These are phyloP conservation scores for Meloidogyne exigua DNA, from an alignment of 1,140 invertebrate genomes.

Conservation along the genomic window DNA sequence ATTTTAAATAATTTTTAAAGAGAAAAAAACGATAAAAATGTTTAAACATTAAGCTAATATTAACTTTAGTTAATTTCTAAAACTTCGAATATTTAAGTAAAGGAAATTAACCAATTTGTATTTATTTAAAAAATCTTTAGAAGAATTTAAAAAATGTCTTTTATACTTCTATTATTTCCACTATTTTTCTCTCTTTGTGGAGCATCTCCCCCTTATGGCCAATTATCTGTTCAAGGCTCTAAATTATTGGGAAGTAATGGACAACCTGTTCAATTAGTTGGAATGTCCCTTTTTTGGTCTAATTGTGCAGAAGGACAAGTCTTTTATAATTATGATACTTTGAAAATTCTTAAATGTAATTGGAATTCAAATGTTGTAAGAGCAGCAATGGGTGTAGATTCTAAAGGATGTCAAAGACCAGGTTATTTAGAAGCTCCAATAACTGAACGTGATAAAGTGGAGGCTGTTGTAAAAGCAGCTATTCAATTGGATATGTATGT, in stretches of 20 bases:
- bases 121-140: too few species aligned
- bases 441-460: slow-evolving; percentile 3
- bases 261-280: neutral
- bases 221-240: slow-evolving; percentile 13
- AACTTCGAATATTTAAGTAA: too few species aligned
- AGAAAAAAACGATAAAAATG: too few species aligned
- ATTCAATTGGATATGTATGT: slow-evolving; percentile 4
- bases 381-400: slow-evolving; percentile 29
- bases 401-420: neutral
- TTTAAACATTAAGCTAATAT: too few species aligned
- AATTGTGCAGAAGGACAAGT: neutral
- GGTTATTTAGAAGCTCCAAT: slow-evolving; percentile 12
- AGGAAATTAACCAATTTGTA: too few species aligned
- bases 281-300: slow-evolving; percentile 10
- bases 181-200: too few species aligned
- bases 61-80: too few species aligned
- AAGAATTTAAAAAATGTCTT: too few species aligned
- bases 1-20: too few species aligned
- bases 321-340: neutral
- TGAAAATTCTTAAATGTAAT: slow-evolving; percentile 7
- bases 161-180: too few species aligned
- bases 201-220: slow-evolving; percentile 14
- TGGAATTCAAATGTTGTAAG: slow-evolving; percentile 29
- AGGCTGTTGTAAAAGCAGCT: slow-evolving; percentile 23
- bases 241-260: slow-evolving; percentile 18